Evolutionary conservation across 2,797 vertebrate species (phyloP), one percentile per base, ranked within the genome.

Genomic region (Thunnus albacares): DNA sequence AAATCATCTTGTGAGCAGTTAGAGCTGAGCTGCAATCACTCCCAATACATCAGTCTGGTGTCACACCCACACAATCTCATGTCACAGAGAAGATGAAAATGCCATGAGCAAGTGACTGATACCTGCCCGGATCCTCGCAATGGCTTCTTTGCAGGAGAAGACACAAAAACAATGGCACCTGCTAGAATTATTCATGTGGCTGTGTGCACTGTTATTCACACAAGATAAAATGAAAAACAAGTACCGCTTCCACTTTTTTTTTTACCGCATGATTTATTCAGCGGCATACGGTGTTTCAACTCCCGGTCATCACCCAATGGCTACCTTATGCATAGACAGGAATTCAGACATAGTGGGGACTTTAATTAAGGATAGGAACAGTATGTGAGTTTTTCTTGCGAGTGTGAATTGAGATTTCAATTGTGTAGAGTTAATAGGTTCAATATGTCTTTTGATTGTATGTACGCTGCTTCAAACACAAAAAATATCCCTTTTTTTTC

Each of bases 21-120:
- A 43, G 33, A 79, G 63, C 62, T 47, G 55, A 49, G 82, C 79
- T 64, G 70, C 86, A 61, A 88, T 92, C 83, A 35, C 79, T 87
- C 75, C 68, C 77, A 56, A 82, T 89, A 78, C 80, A 89, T 94
- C 92, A 93, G 87, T 52, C 45, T 57, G 60, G 82, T 89, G 89
- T 90, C 89, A 87, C 91, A 79, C 81, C 84, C 84, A 71, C 78
- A 85, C 88, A 82, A 89, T 89, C 90, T 90, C 56, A 52, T 91
- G 90, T 92, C 92, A 90, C 45, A 3, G 79, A 72, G 71, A 80
- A 91, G 91, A 94, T 94, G 89, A 92, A 94, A 92, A 90, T 75
- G 87, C 86, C 90, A 91, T 14, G 55, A 87, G 84, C 77, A 51
- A 57, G 85, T 90, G 91, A 93, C 76, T 77, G 91, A 90, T 93